Evolutionary conservation across 2,113 vertebrate species (phyloP).

Genomic region (Paraplagusia blochii): DNA sequence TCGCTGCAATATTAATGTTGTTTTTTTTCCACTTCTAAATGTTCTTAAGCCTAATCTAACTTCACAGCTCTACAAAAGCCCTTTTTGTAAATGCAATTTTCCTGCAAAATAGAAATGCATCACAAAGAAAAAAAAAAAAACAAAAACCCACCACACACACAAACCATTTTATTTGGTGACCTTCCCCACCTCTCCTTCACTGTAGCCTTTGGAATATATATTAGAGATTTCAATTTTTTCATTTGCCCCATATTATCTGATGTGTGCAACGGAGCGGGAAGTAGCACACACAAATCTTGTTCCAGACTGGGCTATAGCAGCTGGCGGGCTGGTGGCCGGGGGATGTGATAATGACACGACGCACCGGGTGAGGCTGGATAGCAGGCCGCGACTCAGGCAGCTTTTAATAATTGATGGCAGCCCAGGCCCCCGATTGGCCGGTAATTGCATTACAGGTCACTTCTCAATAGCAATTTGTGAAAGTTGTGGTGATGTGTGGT

Average conservation of each 20-base stretch:
- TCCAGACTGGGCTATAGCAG: conserved; percentile 56
- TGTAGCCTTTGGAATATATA: conserved; percentile 39
- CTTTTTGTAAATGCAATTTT: conserved; percentile 40
- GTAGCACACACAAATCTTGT: conserved; percentile 61
- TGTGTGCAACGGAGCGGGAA: conserved; percentile 55
- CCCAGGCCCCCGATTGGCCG: conserved; percentile 73
- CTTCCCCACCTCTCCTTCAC: conserved; percentile 39
- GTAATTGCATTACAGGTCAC: conserved; percentile 84
- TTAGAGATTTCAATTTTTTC: conserved; percentile 53
- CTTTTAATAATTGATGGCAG: conserved; percentile 82
- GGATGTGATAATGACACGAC: conserved; percentile 70
- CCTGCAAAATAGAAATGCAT: conserved; percentile 22
- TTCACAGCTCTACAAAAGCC: conserved; percentile 19
- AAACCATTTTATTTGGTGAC: conserved; percentile 50
- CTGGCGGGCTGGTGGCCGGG: conserved; percentile 60
- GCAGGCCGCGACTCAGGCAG: conserved; percentile 67
- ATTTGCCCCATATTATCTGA: conserved; percentile 46
- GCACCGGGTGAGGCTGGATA: conserved; percentile 55
- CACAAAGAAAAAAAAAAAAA: conserved; percentile 14
- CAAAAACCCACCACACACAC: no score
- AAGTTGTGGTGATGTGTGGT: conserved; percentile 80
- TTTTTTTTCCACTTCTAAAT: conserved; percentile 46
- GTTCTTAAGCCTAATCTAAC: conserved; percentile 34
- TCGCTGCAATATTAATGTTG: conserved; percentile 48
- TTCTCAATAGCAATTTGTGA: conserved; percentile 84